Conservation (phyloP, 2,113 vertebrate genomes). For the Capra hircus region DNA sequence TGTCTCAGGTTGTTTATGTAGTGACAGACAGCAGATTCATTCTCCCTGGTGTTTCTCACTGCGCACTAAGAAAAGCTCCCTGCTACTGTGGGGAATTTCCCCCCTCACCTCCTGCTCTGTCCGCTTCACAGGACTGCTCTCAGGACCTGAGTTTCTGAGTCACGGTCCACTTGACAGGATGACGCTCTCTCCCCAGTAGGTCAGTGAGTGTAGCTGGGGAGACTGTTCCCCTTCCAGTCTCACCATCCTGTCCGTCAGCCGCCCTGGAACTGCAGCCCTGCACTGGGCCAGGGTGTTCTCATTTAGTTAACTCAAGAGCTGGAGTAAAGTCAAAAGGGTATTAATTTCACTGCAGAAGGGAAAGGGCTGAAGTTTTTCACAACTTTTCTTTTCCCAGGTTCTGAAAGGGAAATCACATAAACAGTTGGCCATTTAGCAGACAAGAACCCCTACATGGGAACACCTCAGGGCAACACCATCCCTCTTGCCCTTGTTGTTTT, state of each 20-base stretch:
- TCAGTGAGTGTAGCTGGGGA: fast-evolving
- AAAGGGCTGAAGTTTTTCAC: background rate
- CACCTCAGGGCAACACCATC: too few species aligned
- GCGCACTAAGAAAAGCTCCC: background rate
- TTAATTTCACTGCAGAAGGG: background rate
- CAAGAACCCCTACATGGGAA: background rate
- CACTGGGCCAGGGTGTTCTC: background rate
- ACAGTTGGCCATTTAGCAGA: background rate
- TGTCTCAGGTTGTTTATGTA: background rate
- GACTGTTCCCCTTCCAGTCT: background rate
- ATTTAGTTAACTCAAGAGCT: background rate
- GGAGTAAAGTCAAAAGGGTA: background rate
- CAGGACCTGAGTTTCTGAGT: background rate
- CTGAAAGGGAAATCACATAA: background rate
- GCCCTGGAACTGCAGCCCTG: background rate
- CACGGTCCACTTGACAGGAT: background rate
- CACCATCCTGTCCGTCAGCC: background rate
- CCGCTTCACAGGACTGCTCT: background rate
- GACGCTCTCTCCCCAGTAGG: background rate
- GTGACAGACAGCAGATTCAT: background rate
- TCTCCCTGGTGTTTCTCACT: background rate
- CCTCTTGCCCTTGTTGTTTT: background rate
- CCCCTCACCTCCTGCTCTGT: background rate
- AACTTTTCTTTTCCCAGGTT: background rate
- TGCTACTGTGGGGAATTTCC: background rate